Evolutionary conservation across 2,797 vertebrate species (phyloP).

Genomic region (Dendrocincla fuliginosa): DNA sequence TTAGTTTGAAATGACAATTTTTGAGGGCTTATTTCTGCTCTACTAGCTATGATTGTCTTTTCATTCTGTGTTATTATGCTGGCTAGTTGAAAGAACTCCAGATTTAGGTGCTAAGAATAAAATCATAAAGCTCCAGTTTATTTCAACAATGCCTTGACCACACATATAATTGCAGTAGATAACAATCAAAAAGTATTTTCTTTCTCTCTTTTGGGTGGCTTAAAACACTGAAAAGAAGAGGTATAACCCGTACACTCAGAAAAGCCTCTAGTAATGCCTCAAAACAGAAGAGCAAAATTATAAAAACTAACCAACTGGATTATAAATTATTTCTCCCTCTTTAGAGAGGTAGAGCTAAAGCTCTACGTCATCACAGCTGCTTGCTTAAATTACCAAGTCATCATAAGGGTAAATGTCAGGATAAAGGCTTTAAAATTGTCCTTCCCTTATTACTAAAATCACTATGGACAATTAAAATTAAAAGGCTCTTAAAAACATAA

Average conservation of each 20-base stretch:
- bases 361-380: neutral
- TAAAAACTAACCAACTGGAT: neutral
- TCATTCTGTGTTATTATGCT: neutral
- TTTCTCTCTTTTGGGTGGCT: neutral
- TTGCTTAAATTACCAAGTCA: neutral
- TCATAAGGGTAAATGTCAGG: conserved; percentile 1
- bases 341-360: neutral
- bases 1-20: neutral
- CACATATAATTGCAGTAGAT: neutral
- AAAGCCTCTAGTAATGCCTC: neutral
- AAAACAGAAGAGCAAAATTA: neutral
- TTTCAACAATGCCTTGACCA: neutral
- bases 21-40: neutral
- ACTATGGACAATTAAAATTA: neutral
- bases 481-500: neutral
- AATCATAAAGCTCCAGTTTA: neutral
- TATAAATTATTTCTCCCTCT: neutral
- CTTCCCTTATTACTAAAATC: neutral
- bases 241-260: neutral
- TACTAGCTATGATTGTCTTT: neutral
- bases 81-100: neutral
- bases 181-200: neutral
- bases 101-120: neutral
- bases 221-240: neutral
- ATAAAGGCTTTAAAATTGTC: conserved; percentile 6